Evolutionary conservation across 1,140 invertebrate genomes (phyloP).

Genomic region (Venustaconcha ellipsiformis): DNA sequence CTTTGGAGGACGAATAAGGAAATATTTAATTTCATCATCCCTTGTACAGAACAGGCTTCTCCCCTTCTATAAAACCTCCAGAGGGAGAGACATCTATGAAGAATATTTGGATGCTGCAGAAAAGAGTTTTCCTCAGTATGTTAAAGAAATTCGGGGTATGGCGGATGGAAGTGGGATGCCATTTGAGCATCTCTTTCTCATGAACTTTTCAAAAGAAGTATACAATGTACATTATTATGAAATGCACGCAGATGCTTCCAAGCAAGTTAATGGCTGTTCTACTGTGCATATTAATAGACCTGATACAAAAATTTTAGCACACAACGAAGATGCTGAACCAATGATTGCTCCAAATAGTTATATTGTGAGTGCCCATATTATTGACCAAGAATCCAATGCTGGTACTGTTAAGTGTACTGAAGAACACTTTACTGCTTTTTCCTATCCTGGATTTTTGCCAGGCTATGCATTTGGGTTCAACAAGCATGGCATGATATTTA

Average conservation of each 20-base stretch:
- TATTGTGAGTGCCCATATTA: conserved; percentile 1
- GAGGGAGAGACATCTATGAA: conserved; percentile 12
- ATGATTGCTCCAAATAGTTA: not conserved
- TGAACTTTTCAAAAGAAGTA: conserved; percentile 5
- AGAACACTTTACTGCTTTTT: conserved; percentile 6
- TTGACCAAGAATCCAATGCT: not conserved
- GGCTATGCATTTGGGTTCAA: conserved; percentile 13
- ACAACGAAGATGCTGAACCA: conserved; percentile 8
- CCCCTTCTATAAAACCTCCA: conserved; percentile 1
- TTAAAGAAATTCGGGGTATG: conserved; percentile 10
- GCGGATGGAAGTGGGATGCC: not conserved
- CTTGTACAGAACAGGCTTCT: not conserved
- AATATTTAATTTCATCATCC: not conserved
- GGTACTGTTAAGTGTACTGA: not conserved
- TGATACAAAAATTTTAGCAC: conserved; percentile 4
- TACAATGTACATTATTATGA: not conserved
- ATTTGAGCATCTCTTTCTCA: conserved; percentile 1
- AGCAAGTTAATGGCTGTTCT: no score
- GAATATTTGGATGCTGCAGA: not conserved
- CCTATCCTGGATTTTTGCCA: conserved; percentile 9
- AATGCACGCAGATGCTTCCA: not conserved
- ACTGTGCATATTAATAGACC: not conserved
- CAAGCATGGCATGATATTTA: conserved; percentile 11
- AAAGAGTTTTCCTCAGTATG: conserved; percentile 7
- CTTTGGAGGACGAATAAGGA: not conserved